A percentile compares a stretch with the other conserved stretches of the same genome.
Conservation (phyloP, 2,888 invertebrate genomes). For the Abrostola tripartita region DNA sequence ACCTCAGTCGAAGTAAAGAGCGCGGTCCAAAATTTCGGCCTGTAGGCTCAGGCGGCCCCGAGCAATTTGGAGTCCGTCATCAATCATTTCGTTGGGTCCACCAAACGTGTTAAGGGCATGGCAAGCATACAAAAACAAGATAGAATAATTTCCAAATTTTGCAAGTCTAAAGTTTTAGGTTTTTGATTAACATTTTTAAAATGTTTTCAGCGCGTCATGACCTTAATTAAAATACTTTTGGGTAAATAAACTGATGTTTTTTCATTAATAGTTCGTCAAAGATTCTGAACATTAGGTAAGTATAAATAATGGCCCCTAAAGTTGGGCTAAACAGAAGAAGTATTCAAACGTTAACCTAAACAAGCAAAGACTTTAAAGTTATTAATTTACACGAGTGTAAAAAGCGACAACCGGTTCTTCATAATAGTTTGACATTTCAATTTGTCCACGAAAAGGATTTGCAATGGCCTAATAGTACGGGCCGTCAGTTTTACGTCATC, state of each 20-base stretch:
- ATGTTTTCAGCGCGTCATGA: slow-evolving; percentile 22
- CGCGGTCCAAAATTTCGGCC: slow-evolving; percentile 52
- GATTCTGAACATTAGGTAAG: not conserved
- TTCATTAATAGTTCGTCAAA: not conserved
- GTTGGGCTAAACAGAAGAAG: too few species aligned
- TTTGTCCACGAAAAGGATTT: too few species aligned
- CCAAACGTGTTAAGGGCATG: slow-evolving; percentile 48
- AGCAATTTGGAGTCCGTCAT: slow-evolving; percentile 58
- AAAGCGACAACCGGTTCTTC: too few species aligned
- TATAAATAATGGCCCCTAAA: not conserved
- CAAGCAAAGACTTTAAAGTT: too few species aligned
- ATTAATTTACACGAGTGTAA: too few species aligned
- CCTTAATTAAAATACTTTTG: slow-evolving; percentile 32
- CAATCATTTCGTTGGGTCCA: slow-evolving; percentile 60
- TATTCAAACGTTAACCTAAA: too few species aligned
- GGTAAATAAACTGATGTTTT: slow-evolving; percentile 28
- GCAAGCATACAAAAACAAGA: slow-evolving; percentile 10
- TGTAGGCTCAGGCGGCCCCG: slow-evolving; percentile 49
- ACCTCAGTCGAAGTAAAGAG: slow-evolving; percentile 50
- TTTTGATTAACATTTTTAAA: slow-evolving; percentile 9
- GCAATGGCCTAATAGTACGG: too few species aligned
- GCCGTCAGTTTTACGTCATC: too few species aligned
- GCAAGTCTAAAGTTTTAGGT: slow-evolving; percentile 10
- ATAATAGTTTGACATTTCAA: too few species aligned
- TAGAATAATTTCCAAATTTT: slow-evolving; percentile 8